Evolutionary conservation across 2,797 vertebrate species (phyloP), one percentile per base, ranked within the genome.

Genomic region (Rhinophrynus dorsalis): DNA sequence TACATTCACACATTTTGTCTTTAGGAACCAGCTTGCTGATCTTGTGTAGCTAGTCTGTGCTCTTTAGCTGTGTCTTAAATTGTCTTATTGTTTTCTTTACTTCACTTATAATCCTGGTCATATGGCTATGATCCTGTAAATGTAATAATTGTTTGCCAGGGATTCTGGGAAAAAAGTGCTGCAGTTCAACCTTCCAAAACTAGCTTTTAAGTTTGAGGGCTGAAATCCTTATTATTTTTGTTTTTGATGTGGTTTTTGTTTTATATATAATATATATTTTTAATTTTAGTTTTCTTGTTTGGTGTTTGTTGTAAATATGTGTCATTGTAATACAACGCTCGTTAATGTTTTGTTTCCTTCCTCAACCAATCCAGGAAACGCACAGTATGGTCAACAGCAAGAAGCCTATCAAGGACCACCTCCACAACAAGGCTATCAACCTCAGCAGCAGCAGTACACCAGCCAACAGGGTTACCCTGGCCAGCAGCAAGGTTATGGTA

Each of bases 331-430:
- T 2, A 48, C 60, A 72, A 77, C 40, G 73, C 10, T 69, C 76
- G 76, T 75, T 76, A 67, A 66, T 80, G 18, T 78, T 27, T 68
- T 67, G 74, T 65, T 52, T 84, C 76, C 81, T 81, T 35, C 79
- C 61, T 81, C 78, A 80, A 68, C 81, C 68, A n/a, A n/a, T 83
- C 89, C 89, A 99, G 97, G 96, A 86, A 97, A 94, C 47, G 83
- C 96, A 0, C 97, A 98, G 61, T 99, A 99, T 24, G 90, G 90
- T 78, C 96, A 98, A 75, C 96, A 98, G 80, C 97, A 97, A 81
- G 97, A 99, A 79, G 88, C 96, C 0, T 99, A 99, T 85, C 96
- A 98, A 88, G 96, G 94, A 74, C 96, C 96, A 3, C 94, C 96
- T 7, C 95, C 96, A 56, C 96, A 97, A 58, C 96, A 97, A 85